Evolutionary conservation across 2,113 vertebrate genomes (phyloP).

Genomic region (Halcyon senegalensis): DNA sequence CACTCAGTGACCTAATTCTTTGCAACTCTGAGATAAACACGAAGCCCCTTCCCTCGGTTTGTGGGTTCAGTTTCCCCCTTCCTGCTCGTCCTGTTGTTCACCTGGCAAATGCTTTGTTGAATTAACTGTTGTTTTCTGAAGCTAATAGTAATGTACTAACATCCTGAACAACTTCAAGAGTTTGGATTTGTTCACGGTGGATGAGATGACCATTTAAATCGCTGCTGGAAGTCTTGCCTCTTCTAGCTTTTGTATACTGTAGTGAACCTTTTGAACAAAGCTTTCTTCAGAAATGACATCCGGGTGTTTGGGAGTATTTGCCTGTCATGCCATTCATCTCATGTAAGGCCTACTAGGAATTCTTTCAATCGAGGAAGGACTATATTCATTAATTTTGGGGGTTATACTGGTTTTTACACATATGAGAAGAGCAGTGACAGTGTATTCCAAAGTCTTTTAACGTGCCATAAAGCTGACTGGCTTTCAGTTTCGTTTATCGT

Average conservation of each 20-base stretch:
- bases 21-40: neutral
- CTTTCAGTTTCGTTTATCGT: neutral
- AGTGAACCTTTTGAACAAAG: neutral
- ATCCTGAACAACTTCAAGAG: neutral
- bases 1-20: neutral
- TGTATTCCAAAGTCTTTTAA: neutral
- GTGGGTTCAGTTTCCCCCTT: neutral
- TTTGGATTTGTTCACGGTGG: neutral
- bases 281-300: neutral
- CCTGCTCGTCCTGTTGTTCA: neutral
- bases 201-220: neutral
- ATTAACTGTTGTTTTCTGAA: neutral
- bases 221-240: neutral
- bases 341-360: neutral
- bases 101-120: neutral
- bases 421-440: neutral
- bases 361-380: neutral
- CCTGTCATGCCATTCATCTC: neutral
- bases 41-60: neutral
- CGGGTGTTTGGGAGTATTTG: neutral
- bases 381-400: neutral
- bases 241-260: neutral
- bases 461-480: neutral
- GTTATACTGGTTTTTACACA: neutral
- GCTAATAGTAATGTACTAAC: neutral